Evolutionary conservation across 2,113 vertebrate genomes (phyloP).

Genomic region (Astur gentilis): DNA sequence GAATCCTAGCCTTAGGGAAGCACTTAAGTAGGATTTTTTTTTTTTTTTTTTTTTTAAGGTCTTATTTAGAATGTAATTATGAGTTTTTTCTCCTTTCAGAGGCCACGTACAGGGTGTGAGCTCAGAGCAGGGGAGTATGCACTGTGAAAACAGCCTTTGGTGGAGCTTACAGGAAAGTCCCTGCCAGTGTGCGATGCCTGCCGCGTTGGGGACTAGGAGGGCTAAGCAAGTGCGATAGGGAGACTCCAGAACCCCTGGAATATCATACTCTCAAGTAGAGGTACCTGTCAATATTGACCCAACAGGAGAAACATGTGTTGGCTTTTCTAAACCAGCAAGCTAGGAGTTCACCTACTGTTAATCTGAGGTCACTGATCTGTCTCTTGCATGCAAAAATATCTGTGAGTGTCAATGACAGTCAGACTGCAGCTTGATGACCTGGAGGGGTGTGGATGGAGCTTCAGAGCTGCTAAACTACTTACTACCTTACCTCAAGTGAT

Average conservation of each 20-base stretch:
- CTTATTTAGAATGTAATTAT: background rate
- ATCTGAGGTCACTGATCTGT: background rate
- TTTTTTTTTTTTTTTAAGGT: background rate
- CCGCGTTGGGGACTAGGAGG: background rate
- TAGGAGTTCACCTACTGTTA: background rate
- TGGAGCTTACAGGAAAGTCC: background rate
- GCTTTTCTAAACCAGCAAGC: background rate
- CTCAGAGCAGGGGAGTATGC: background rate
- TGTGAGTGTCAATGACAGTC: background rate
- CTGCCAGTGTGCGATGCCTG: background rate
- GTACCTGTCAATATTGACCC: background rate
- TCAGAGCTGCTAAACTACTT: background rate
- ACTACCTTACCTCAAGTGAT: background rate
- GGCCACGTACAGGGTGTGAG: background rate
- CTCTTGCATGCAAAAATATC: background rate
- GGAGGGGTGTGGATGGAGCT: background rate
- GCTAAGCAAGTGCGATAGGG: background rate
- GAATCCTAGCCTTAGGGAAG: background rate
- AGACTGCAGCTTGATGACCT: background rate
- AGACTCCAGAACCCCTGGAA: background rate
- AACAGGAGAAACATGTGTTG: background rate
- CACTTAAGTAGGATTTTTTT: background rate
- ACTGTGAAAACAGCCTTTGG: background rate
- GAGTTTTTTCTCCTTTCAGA: background rate
- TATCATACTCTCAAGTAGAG: background rate